Evolutionary conservation across 2,113 vertebrate species (phyloP).

Genomic region (Lycaon pictus): DNA sequence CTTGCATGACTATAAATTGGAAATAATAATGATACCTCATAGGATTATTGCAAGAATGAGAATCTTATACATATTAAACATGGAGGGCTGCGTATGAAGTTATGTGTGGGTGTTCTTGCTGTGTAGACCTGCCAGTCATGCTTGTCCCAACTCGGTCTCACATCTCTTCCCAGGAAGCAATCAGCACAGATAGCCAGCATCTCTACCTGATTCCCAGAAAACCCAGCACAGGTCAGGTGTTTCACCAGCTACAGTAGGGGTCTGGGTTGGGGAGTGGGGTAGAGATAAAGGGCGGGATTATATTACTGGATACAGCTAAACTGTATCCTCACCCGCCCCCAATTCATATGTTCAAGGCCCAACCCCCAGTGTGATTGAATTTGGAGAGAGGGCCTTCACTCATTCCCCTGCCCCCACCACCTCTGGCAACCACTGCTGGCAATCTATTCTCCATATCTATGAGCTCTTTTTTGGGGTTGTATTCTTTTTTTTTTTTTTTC

Average conservation of each 20-base stretch:
- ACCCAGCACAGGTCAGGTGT: neutral
- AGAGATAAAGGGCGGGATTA: too few relatives aligned
- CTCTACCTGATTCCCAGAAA: neutral
- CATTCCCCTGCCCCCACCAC: neutral
- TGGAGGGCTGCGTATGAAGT: fast-evolving
- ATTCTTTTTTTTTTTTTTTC: neutral
- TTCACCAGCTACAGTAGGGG: too few relatives aligned
- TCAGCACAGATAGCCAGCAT: neutral
- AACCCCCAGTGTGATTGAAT: neutral
- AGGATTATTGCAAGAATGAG: neutral
- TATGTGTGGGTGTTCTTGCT: fast-evolving
- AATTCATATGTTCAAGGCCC: neutral
- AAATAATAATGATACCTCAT: neutral
- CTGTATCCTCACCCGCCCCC: neutral
- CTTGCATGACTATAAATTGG: neutral
- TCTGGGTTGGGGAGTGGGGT: neutral
- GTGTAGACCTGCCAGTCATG: neutral
- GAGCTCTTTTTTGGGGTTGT: neutral
- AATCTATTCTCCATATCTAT: neutral
- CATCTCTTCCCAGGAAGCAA: neutral
- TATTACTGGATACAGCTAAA: neutral
- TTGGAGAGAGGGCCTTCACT: neutral
- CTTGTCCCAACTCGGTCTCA: too few relatives aligned
- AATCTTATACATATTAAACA: neutral
- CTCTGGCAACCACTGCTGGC: neutral